Percentiles rank a stretch among this genome's conserved stretches.
These are phyloP conservation scores for Drosophila dunni DNA, from an alignment of 1,140 invertebrate species.

Conservation along the genomic window DNA sequence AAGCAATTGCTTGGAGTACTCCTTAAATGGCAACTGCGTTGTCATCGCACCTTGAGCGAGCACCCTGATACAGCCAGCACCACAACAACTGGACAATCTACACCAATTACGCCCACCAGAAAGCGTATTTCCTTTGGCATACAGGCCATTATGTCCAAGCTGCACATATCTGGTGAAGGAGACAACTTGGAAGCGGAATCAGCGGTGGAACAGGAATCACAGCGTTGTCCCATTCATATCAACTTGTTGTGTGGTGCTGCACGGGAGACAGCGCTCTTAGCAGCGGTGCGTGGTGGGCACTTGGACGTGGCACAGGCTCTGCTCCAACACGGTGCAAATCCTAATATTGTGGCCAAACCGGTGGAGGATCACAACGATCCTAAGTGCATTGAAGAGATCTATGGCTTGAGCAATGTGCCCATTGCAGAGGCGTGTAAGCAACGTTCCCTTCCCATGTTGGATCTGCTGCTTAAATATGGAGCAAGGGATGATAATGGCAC, in stretches of 20 bases:
- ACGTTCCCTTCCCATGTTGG: conserved; percentile 87
- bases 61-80: conserved; percentile 26
- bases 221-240: conserved; percentile 89
- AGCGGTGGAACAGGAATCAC: conserved; percentile 84
- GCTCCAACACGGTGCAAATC: conserved; percentile 90
- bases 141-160: conserved; percentile 93
- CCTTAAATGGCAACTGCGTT: conserved; percentile 90
- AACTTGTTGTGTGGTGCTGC: conserved; percentile 89
- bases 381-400: conserved; percentile 84
- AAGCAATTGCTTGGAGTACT: conserved; percentile 91
- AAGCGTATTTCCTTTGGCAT: conserved; percentile 93
- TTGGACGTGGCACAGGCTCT: conserved; percentile 90
- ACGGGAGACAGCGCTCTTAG: conserved; percentile 91
- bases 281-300: conserved; percentile 91
- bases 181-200: conserved; percentile 50
- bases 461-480: conserved; percentile 91
- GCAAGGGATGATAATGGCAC: conserved; percentile 94
- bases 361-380: conserved; percentile 85
- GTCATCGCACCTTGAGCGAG: conserved; percentile 86
- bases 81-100: conserved; percentile 47
- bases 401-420: conserved; percentile 85
- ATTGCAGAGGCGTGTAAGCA: conserved; percentile 91
- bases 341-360: conserved; percentile 87
- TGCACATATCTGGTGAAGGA: conserved; percentile 87
- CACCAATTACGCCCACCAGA: conserved; percentile 86